Base-by-base conservation (phyloP, 1,140 invertebrate genomes). In the Drosophila bocki region DNA sequence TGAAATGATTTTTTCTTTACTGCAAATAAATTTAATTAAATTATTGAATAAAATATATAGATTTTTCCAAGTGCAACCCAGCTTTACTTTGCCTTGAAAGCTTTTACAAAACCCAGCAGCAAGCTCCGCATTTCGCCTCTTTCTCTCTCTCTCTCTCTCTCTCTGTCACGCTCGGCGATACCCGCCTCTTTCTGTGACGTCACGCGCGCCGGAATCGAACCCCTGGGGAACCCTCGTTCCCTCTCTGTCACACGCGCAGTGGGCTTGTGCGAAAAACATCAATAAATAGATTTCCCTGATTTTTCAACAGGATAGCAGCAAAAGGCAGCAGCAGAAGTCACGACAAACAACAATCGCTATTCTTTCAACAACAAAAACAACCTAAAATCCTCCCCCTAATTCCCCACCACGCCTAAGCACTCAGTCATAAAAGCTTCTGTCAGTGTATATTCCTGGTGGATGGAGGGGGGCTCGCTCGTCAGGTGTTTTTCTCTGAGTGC, bases 231-330 rank as follows among this genome's bases (percentile, higher is more conserved):
- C 48, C 48, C 45, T 60, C 32, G 45, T 13, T 35, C 35, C 22
- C 32, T 60, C 53, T 60, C 67, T 9, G n/a, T 77, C 64, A 7
- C 75, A 48, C 35, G 7, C 47, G 13, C 44, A 13, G 8, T 47
- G 50, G 39, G 15, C n/a, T 26, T 61, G 59, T 45, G 63, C 69
- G 81, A 82, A 91, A 91, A 91, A 91, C 86, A 84, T 92, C 90
- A 87, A 91, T 91, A 91, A 91, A 91, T 91, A 92, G 90, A 91
- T 91, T 91, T 91, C 85, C 90, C 90, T 92, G 90, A 91, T 91
- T 91, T 91, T 91, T 90, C 80, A 91, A 91, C 90, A 91, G 90
- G 90, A 91, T 84, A 87, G 78, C 90, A 91, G 90, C 63, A 91
- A 56, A 63, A 9, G 26, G 29, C 51, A 53, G 50, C 29, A 51